phyloP scores from a whole-genome alignment of 35 echinoderm and acorn worm genomes.

The Eucidaris tribuloides region DNA sequence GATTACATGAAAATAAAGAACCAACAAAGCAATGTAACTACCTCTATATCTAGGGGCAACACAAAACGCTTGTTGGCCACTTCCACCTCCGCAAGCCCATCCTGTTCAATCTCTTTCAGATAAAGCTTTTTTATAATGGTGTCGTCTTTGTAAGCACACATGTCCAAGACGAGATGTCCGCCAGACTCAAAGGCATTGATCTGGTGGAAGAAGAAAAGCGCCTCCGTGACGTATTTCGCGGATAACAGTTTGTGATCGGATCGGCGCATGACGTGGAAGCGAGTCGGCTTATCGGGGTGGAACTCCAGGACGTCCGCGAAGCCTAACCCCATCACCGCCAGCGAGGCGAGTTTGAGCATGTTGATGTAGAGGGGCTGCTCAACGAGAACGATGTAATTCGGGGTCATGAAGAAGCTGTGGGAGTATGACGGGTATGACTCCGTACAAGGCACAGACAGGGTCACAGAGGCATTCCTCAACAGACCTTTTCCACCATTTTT shows the following conservation, averaged over 20 bases:
- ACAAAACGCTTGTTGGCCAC: conserved; percentile 38
- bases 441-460: conserved; percentile 4
- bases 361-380: conserved; percentile 65
- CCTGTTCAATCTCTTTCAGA: conserved; percentile 34
- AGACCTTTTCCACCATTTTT: too few species aligned
- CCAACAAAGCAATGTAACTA: too few species aligned
- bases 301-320: conserved; percentile 42
- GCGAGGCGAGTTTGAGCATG: conserved; percentile 3
- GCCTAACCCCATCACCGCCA: background rate
- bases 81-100: background rate
- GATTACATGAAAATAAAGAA: too few species aligned
- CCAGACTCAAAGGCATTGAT: conserved; percentile 75
- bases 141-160: conserved; percentile 55
- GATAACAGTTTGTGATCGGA: background rate
- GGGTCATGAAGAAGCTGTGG: conserved; percentile 73
- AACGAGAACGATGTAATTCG: conserved; percentile 58
- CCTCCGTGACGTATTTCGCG: conserved; percentile 42
- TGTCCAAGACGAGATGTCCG: conserved; percentile 64
- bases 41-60: conserved; percentile 44
- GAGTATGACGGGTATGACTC: conserved; percentile 60
- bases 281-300: conserved; percentile 40
- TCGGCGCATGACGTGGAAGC: conserved; percentile 34
- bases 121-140: conserved; percentile 64
- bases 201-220: conserved; percentile 77
- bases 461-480: background rate